phyloP scores from a whole-genome alignment of 2,888 invertebrate species.

The Stenodera caucasica region DNA sequence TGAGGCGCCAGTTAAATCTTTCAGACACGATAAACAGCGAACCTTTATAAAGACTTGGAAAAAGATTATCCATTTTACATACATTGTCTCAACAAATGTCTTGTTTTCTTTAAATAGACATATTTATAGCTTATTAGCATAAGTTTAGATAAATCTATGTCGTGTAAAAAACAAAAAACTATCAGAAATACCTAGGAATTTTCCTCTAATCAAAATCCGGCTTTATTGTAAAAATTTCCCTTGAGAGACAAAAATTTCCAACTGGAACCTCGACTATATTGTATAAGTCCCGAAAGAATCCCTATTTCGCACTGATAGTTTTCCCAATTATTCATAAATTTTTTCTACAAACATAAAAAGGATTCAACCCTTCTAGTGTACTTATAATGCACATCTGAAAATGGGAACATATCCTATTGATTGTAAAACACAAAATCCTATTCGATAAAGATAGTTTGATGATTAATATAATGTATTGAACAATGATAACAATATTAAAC shows the following conservation, averaged over 20 bases:
- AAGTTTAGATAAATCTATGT: not conserved
- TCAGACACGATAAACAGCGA: not conserved
- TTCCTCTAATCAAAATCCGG: no score
- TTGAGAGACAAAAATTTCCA: no score
- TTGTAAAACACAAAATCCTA: constrained; percentile 21
- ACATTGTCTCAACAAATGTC: constrained; percentile 1
- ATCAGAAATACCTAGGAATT: no score
- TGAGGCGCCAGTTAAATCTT: not conserved
- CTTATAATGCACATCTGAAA: constrained; percentile 12
- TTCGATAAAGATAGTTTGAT: constrained; percentile 6
- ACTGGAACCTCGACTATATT: no score
- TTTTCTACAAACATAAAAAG: not conserved
- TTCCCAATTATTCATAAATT: not conserved
- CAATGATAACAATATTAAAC: not conserved
- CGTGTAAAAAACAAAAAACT: no score
- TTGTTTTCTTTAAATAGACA: not conserved
- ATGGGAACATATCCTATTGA: constrained; percentile 19
- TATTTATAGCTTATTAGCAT: not conserved
- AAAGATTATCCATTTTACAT: not conserved
- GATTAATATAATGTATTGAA: constrained; percentile 1
- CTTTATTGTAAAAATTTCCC: no score
- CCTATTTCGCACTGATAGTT: not conserved
- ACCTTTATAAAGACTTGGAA: not conserved
- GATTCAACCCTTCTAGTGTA: constrained; percentile 5
- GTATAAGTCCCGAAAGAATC: not conserved